Evolutionary conservation across 2,797 vertebrate genomes (phyloP).

Genomic region (Tinamus major): DNA sequence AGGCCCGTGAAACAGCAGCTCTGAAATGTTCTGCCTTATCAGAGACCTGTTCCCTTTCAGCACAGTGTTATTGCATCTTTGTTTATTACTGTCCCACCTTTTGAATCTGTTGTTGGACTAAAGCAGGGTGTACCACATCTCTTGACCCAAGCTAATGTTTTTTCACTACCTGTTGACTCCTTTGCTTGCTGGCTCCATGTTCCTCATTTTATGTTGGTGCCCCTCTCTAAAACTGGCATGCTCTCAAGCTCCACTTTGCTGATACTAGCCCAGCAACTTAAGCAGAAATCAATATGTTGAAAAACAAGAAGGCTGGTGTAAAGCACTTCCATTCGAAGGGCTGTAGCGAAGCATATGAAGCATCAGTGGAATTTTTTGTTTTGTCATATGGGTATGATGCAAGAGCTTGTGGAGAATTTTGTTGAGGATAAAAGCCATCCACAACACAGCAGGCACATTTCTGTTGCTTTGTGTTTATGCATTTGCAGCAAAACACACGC

Average conservation of each 20-base stretch:
- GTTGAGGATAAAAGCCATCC: neutral
- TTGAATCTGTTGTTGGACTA: neutral
- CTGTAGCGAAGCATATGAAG: neutral
- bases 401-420: neutral
- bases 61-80: neutral
- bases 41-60: neutral
- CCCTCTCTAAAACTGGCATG: neutral
- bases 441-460: neutral
- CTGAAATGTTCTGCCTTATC: accelerated
- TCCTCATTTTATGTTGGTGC: neutral
- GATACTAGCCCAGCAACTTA: neutral
- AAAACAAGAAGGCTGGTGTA: neutral
- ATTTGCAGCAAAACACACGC: neutral
- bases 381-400: neutral
- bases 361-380: neutral
- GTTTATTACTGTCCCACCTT: neutral
- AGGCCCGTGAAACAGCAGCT: neutral
- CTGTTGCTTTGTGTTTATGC: neutral
- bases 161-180: neutral
- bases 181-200: neutral
- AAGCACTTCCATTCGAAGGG: neutral
- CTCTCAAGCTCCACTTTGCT: neutral
- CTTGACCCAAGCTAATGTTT: neutral
- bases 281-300: neutral
- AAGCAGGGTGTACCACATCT: neutral